phyloP scores from a whole-genome alignment of 2,888 invertebrate genomes.

The Lissonota sp. region DNA sequence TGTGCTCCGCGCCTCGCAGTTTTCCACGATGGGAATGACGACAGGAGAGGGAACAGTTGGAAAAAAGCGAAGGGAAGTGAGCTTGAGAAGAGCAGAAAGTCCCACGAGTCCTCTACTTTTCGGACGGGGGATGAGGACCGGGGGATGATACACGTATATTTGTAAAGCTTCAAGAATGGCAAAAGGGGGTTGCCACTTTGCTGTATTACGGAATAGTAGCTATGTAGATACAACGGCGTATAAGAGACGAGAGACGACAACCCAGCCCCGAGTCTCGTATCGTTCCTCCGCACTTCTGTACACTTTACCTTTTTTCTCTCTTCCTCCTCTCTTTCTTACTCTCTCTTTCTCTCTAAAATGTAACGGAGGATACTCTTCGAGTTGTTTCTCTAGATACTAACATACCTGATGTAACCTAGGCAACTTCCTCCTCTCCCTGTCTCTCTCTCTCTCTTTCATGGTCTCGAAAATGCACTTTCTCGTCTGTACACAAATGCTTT shows the following conservation, averaged over 20 bases:
- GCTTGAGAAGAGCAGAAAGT: constrained; percentile 20
- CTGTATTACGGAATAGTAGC: constrained; percentile 59
- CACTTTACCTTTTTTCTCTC: constrained; percentile 22
- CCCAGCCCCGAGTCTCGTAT: constrained; percentile 25
- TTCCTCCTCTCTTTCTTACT: background rate
- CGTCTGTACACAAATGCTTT: constrained; percentile 48
- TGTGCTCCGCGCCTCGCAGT: constrained; percentile 35
- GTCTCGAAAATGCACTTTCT: background rate
- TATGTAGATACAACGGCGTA: constrained; percentile 17
- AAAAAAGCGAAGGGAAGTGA: constrained; percentile 21
- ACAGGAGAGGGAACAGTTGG: background rate
- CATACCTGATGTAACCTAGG: too few relatives aligned
- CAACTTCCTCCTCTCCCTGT: too few relatives aligned
- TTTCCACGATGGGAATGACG: constrained; percentile 12
- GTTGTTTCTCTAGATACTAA: too few relatives aligned
- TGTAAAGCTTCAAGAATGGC: constrained; percentile 32
- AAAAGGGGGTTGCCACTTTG: constrained; percentile 56
- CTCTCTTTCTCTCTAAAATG: constrained; percentile 5
- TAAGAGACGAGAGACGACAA: constrained; percentile 45
- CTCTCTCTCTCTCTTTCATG: constrained; percentile 7
- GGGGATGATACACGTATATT: constrained; percentile 7
- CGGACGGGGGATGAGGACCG: background rate
- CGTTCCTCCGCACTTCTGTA: constrained; percentile 38
- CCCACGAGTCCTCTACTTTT: constrained; percentile 36
- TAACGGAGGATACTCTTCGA: too few relatives aligned